Evolutionary conservation across 2,797 vertebrate genomes (phyloP).

Genomic region (Neostethus bicornis): DNA sequence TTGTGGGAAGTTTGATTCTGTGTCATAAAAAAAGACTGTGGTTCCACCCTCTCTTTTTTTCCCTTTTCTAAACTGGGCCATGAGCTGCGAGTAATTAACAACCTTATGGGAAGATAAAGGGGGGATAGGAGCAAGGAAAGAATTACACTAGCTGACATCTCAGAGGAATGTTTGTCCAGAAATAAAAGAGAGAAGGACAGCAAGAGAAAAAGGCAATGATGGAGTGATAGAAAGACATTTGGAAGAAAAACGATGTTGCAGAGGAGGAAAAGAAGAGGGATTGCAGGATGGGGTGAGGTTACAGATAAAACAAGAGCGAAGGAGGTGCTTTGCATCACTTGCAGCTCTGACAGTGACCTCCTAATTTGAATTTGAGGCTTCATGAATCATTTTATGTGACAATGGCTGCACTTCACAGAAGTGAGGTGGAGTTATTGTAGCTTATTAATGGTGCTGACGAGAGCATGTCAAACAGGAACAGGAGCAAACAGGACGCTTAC

Average conservation of each 20-base stretch:
- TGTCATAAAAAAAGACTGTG: conserved; percentile 65
- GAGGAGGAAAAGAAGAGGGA: conserved; percentile 14
- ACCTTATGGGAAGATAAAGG: conserved; percentile 57
- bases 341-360: conserved; percentile 42
- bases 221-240: conserved; percentile 24
- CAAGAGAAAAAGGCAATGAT: conserved; percentile 35
- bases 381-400: conserved; percentile 58
- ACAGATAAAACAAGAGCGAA: conserved; percentile 35
- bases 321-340: conserved; percentile 33
- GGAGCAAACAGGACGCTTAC: conserved; percentile 40
- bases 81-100: conserved; percentile 74
- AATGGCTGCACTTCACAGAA: conserved; percentile 34
- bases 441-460: conserved; percentile 63
- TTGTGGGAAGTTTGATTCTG: conserved; percentile 53
- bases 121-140: conserved; percentile 30
- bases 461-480: conserved; percentile 61
- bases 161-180: conserved; percentile 37
- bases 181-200: conserved; percentile 24
- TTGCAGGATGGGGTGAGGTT: conserved; percentile 15
- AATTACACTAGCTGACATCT: conserved; percentile 37
- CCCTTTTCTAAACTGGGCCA: conserved; percentile 71
- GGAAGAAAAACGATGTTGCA: conserved; percentile 24
- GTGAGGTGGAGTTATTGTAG: conserved; percentile 47
- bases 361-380: conserved; percentile 52
- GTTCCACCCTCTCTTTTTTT: conserved; percentile 54